phyloP scores from a whole-genome alignment of 2,888 invertebrate genomes.

The Andrena haemorrhoa region DNA sequence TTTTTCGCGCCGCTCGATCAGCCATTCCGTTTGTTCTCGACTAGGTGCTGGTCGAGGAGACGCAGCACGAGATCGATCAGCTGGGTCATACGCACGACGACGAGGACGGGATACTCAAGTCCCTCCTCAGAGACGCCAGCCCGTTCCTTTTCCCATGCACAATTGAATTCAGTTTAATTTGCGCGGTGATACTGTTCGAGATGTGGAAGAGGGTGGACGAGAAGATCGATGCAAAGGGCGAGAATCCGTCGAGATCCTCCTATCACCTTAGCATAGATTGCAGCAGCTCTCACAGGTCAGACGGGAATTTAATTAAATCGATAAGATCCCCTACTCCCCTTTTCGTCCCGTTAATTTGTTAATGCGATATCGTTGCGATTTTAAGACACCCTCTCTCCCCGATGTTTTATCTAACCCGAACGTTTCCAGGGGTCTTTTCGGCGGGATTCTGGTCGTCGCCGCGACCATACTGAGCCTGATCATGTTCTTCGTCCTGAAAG shows the following conservation, averaged over 20 bases:
- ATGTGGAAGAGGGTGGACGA: constrained; percentile 95
- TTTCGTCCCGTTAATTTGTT: constrained; percentile 37
- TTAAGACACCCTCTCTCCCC: constrained; percentile 1
- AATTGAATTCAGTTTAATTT: constrained; percentile 96
- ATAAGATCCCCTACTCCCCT: background rate
- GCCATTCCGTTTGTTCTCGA: constrained; percentile 34
- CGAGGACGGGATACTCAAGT: constrained; percentile 86
- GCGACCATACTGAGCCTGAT: constrained; percentile 94
- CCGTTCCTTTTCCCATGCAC: constrained; percentile 96
- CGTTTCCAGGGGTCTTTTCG: constrained; percentile 88
- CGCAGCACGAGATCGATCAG: constrained; percentile 94
- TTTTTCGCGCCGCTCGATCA: constrained; percentile 23
- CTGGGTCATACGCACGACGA: constrained; percentile 86
- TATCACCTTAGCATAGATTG: constrained; percentile 89
- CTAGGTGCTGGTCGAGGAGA: constrained; percentile 91
- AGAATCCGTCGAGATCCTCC: constrained; percentile 77
- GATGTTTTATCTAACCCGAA: background rate
- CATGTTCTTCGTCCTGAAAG: constrained; percentile 93
- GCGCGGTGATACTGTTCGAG: constrained; percentile 92
- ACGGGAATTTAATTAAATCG: constrained; percentile 48
- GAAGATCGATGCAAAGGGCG: constrained; percentile 86
- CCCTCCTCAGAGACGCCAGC: constrained; percentile 87
- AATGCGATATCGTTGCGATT: constrained; percentile 43
- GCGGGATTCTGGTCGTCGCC: constrained; percentile 91
- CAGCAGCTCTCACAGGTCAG: constrained; percentile 90